These are phyloP conservation scores for Oceanodroma leucorhoa DNA, from an alignment of 2,797 vertebrate species.

Conservation along the genomic window DNA sequence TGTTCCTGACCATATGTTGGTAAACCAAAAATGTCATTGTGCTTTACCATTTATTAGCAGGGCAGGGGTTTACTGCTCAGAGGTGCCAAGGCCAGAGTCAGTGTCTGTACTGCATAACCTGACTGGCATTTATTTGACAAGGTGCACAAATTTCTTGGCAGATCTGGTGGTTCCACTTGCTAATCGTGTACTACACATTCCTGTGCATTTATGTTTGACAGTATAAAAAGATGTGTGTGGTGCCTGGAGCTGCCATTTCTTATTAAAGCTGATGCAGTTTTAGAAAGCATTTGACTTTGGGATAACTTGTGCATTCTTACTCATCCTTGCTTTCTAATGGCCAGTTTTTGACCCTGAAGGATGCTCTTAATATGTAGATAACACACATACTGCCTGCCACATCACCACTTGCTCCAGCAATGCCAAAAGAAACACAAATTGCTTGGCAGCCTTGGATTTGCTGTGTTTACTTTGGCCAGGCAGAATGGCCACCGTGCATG, in stretches of 20 bases:
- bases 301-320: constrained; percentile 12
- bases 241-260: constrained; percentile 15
- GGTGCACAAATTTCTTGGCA: background rate
- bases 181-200: background rate
- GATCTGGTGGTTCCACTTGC: background rate
- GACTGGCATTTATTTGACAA: constrained; percentile 34
- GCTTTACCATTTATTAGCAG: background rate
- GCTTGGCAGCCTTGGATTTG: constrained; percentile 5
- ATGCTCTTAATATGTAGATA: background rate
- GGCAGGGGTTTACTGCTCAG: background rate
- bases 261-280: constrained; percentile 26
- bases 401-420: background rate
- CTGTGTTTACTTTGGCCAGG: background rate
- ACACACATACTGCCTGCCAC: background rate
- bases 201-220: background rate
- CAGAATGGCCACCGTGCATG: background rate
- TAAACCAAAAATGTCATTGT: background rate
- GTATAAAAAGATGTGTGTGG: background rate
- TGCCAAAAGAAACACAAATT: background rate
- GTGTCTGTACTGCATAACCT: background rate
- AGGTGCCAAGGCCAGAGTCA: background rate
- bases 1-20: background rate
- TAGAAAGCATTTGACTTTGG: constrained; percentile 22
- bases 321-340: constrained; percentile 20
- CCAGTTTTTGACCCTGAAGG: background rate